A percentile compares a stretch with the other conserved stretches of the same genome.
Evolutionary conservation across 2,797 vertebrate genomes (phyloP).

Genomic region (Hybognathus amarus): DNA sequence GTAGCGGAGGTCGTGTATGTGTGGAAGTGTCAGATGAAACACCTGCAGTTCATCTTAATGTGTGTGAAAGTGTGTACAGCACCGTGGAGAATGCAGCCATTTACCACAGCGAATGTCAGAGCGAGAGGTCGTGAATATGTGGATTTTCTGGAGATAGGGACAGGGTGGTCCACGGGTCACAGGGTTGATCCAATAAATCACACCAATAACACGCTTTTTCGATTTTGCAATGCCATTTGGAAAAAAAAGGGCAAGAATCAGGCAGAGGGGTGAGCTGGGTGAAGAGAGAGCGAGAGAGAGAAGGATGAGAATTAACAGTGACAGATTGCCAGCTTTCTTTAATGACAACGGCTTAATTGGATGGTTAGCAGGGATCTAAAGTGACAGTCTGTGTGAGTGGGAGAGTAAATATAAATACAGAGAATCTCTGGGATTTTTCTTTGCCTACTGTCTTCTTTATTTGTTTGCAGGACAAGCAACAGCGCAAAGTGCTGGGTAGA

Average conservation of each 20-base stretch:
- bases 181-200: conserved; percentile 38
- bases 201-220: conserved; percentile 1
- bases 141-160: conserved; percentile 25
- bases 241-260: background rate
- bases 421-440: conserved; percentile 20
- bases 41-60: conserved; percentile 51
- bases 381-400: conserved; percentile 40
- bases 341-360: conserved; percentile 61
- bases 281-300: conserved; percentile 11
- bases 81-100: conserved; percentile 50
- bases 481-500: background rate
- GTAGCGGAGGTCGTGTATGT: background rate
- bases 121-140: conserved; percentile 14
- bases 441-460: background rate
- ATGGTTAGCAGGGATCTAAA: conserved; percentile 52
- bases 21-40: conserved; percentile 51
- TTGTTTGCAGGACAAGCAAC: conserved; percentile 17
- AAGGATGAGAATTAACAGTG: conserved; percentile 47
- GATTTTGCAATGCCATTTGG: conserved; percentile 3
- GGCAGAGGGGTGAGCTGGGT: conserved; percentile 33
- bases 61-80: conserved; percentile 56
- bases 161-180: conserved; percentile 35
- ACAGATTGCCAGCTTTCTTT: conserved; percentile 60
- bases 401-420: conserved; percentile 57
- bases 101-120: conserved; percentile 25